Base-by-base conservation (phyloP, 1,140 invertebrate species). In the Formica selysi region DNA sequence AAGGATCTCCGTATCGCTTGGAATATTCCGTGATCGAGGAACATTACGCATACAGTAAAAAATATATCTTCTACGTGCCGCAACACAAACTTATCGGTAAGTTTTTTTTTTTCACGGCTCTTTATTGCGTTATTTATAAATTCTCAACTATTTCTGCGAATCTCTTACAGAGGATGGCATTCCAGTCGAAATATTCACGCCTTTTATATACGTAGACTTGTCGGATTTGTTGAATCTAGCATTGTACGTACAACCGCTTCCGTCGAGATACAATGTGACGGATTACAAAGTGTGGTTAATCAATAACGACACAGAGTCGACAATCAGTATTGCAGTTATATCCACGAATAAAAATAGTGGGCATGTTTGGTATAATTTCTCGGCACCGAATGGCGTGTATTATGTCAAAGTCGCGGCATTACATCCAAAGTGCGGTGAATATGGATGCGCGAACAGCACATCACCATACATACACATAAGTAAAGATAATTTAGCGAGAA, bases 391-490 rank as follows among this genome's bases (percentile, higher is more conserved):
- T 13, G 94, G 94, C 68, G 65, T 91, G 26, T 88, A 93, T 92
- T 93, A 92, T 81, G 92, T 95, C n/a, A 93, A 93, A 89, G 94
- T 95, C n/a, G 89, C 94, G 3, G 90, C 93, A 8, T 84, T 94
- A 57, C 94, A 95, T 91, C 36, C 88, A 13, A 36, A 89, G 0
- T 95, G 94, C 59, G 79, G 86, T n/a, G 62, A 91, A 16, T 57
- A 93, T 83, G 93, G 93, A 22, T 95, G 94, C 67, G 88, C 90
- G 26, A 94, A 95, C 54, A 93, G 89, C 70, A 94, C 93, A 67
- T 92, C 94, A 13, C 94, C 94, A 0, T 86, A 89, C 16, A 93
- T 95, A 51, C 92, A 85, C 78, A 93, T 92, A 88, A 94, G 94
- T 95, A 92, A 90, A 86, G 81, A 74, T 76, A 41, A 44, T 57